These are phyloP conservation scores for Antidorcas marsupialis DNA, from an alignment of 2,113 vertebrate species.

Conservation along the genomic window DNA sequence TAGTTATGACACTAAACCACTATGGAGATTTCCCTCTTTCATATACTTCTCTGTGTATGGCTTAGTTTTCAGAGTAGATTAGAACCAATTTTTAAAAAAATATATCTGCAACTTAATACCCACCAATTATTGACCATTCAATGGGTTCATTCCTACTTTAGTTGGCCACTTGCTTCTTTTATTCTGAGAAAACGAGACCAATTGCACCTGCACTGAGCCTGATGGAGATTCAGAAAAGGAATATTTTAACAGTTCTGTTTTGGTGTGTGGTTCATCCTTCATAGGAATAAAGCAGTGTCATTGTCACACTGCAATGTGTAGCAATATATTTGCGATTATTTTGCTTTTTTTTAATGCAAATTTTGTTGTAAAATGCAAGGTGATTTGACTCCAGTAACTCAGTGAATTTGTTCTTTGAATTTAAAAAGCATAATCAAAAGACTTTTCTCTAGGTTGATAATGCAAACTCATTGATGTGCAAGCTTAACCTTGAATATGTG, in stretches of 20 bases:
- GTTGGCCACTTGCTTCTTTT: conserved; percentile 25
- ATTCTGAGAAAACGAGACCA: conserved; percentile 36
- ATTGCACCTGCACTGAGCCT: conserved; percentile 17
- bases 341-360: conserved; percentile 62
- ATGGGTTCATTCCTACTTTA: conserved; percentile 35
- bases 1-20: neutral
- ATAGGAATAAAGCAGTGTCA: conserved; percentile 16
- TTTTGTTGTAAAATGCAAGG: conserved; percentile 45
- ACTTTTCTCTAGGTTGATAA: conserved; percentile 32
- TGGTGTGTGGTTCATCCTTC: conserved; percentile 7
- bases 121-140: conserved; percentile 40
- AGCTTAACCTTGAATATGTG: conserved; percentile 36
- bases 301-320: conserved; percentile 11
- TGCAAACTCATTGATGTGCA: conserved; percentile 34
- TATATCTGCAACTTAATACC: neutral
- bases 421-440: conserved; percentile 55
- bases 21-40: neutral
- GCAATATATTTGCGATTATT: conserved; percentile 44
- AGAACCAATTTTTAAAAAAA: neutral
- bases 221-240: conserved; percentile 27
- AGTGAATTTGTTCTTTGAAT: conserved; percentile 36
- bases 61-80: neutral
- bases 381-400: conserved; percentile 47
- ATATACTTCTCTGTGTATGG: neutral
- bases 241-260: conserved; percentile 51